A percentile compares a stretch with the other conserved stretches of the same genome.
Conservation (phyloP, 2,797 vertebrate species). For the Novumbra hubbsi region DNA sequence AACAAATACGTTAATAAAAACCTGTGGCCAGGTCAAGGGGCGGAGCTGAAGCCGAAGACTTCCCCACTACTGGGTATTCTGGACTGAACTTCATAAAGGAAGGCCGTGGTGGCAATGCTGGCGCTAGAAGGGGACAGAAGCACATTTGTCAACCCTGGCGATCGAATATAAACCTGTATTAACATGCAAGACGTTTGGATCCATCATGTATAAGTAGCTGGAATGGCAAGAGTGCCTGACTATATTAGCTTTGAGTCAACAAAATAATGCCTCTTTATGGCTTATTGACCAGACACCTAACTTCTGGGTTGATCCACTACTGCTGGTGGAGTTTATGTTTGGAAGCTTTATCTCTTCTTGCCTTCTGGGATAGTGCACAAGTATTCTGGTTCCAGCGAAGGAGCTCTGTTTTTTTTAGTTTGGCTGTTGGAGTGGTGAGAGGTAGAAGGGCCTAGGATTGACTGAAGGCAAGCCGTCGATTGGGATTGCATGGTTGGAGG, state of each 20-base stretch:
- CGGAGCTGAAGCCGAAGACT: background rate
- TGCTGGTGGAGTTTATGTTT: background rate
- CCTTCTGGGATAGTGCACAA: conserved; percentile 43
- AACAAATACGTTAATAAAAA: background rate
- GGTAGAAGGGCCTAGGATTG: background rate
- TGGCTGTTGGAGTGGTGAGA: conserved; percentile 7
- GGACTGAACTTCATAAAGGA: conserved; percentile 48
- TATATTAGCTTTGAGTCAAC: background rate
- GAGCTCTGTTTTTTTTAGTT: conserved; percentile 27
- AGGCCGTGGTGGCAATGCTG: conserved; percentile 58
- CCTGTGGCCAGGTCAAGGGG: background rate
- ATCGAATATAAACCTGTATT: too few relatives aligned
- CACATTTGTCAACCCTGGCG: background rate
- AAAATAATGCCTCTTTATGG: background rate
- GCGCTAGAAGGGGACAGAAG: conserved; percentile 37
- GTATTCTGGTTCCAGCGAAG: conserved; percentile 33
- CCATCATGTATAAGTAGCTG: background rate
- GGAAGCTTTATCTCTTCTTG: conserved; percentile 24
- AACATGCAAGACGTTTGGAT: background rate
- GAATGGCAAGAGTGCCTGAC: background rate
- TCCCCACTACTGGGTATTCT: conserved; percentile 49
- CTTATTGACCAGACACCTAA: conserved; percentile 41
- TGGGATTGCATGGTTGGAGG: conserved; percentile 52
- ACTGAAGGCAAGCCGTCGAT: conserved; percentile 9
- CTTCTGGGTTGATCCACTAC: background rate